Evolutionary conservation across 1,140 invertebrate genomes (phyloP), one percentile per base, ranked within the genome.

Genomic region (Drosophila ohnishii): DNA sequence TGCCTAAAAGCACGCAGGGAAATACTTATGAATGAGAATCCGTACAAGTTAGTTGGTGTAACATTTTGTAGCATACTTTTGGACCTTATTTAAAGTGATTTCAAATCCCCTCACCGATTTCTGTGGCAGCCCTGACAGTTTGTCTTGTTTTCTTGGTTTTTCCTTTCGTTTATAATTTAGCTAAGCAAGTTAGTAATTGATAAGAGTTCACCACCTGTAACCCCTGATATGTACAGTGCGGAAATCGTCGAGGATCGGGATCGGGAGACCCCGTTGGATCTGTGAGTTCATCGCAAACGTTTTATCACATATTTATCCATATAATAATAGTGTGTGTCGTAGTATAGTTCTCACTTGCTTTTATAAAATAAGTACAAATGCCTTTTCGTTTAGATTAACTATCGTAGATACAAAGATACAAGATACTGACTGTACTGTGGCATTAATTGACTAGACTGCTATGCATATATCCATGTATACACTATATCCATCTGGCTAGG

Each of bases 281-380:
- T 65, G 34, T 65, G 60, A 48, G 42, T 70, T 47, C 32, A 53
- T 56, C 63, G 70, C 70, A 73, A 73, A 73, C 70, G 40, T 55
- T 72, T 75, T 85, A 85, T 85, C 82, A 85, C 82, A 85, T 86
- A 85, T 86, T 81, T 85, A 85, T 85, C 64, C 58, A 86, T 85
- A 79, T 69, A 81, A 71, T 80, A 67, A 65, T 72, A 66, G 75
- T 75, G 50, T 64, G 55, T 71, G 50, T 58, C 28, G 53, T 53
- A 37, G 57, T 79, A 44, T 56, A 56, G 63, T 76, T 80, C 13
- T 56, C 61, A 55, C 56, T 62, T 48, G 59, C 19, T 59, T 55
- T 82, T 80, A 84, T 81, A 86, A 86, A 84, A 78, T 81, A 85
- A 86, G 81, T 85, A 85, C 82, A 85, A 85, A 86, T 86, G 75